phyloP scores from a whole-genome alignment of 2,888 invertebrate species.

The Cryptus armator region DNA sequence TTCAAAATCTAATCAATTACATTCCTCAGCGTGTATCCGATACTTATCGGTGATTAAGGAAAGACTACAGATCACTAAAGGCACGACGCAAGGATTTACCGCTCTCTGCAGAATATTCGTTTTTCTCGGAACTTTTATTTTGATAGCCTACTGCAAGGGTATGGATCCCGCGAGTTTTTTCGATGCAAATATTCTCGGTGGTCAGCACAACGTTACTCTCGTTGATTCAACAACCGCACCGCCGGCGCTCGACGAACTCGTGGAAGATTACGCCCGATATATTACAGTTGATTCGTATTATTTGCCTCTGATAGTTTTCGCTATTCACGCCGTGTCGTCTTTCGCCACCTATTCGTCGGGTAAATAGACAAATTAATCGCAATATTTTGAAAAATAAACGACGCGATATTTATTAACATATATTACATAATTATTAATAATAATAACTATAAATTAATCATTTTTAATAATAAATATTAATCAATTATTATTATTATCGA shows the following conservation, averaged over 20 bases:
- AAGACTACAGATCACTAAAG: conserved; percentile 88
- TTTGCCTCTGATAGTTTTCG: conserved; percentile 87
- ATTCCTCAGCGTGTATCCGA: conserved; percentile 81
- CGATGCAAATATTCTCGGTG: conserved; percentile 65
- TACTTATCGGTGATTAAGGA: conserved; percentile 86
- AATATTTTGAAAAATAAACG: too few relatives aligned
- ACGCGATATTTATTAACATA: too few relatives aligned
- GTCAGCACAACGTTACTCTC: conserved; percentile 76
- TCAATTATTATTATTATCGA: too few relatives aligned
- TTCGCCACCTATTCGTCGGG: conserved; percentile 89
- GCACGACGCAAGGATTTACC: conserved; percentile 91
- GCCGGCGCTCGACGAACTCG: background rate
- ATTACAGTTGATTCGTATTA: conserved; percentile 59
- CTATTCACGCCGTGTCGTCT: conserved; percentile 89
- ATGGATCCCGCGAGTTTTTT: conserved; percentile 77
- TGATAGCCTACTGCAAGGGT: conserved; percentile 85
- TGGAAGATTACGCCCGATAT: conserved; percentile 29
- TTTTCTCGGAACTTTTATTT: conserved; percentile 89
- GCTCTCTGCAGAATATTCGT: conserved; percentile 92
- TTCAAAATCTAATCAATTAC: conserved; percentile 26
- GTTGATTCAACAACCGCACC: conserved; percentile 62
- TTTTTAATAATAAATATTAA: too few relatives aligned
- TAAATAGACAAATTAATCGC: conserved; percentile 66
- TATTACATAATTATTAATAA: too few relatives aligned
- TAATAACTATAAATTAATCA: background rate